Conservation (phyloP, 2,888 invertebrate species). For the Eupsilia transversa region DNA sequence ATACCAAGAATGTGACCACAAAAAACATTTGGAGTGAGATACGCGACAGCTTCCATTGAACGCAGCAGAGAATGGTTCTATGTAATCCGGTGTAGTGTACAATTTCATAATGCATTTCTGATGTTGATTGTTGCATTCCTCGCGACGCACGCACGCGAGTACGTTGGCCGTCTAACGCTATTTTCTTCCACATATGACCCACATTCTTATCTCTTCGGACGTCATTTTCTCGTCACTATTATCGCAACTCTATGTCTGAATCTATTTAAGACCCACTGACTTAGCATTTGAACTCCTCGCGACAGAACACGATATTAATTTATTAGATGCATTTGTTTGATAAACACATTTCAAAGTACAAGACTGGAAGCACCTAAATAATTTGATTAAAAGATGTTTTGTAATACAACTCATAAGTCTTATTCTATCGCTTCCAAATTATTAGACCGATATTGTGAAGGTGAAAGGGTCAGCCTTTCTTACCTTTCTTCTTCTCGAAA, state of each 20-base stretch:
- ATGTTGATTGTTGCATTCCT: constrained; percentile 76
- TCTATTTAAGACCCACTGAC: constrained; percentile 63
- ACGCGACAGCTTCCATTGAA: constrained; percentile 65
- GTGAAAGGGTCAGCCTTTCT: neutral
- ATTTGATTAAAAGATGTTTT: neutral
- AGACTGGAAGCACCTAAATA: constrained; percentile 16
- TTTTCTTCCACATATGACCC: constrained; percentile 81
- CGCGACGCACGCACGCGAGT: constrained; percentile 65
- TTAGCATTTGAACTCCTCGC: constrained; percentile 58
- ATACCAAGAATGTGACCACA: constrained; percentile 22
- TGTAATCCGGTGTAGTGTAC: constrained; percentile 51
- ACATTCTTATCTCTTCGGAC: constrained; percentile 80
- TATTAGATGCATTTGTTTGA: constrained; percentile 29
- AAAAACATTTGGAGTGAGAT: constrained; percentile 36
- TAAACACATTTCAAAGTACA: constrained; percentile 37
- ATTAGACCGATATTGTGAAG: neutral
- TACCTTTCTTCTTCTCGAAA: neutral
- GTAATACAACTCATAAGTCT: neutral
- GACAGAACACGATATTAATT: constrained; percentile 28
- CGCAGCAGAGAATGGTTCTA: constrained; percentile 34
- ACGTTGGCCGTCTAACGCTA: constrained; percentile 71
- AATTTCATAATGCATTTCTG: constrained; percentile 76
- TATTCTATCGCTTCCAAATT: neutral
- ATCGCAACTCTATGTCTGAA: constrained; percentile 64
- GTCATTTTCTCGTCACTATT: constrained; percentile 76